These are phyloP conservation scores for Chelonia mydas DNA, from an alignment of 2,797 vertebrate species.

Conservation along the genomic window DNA sequence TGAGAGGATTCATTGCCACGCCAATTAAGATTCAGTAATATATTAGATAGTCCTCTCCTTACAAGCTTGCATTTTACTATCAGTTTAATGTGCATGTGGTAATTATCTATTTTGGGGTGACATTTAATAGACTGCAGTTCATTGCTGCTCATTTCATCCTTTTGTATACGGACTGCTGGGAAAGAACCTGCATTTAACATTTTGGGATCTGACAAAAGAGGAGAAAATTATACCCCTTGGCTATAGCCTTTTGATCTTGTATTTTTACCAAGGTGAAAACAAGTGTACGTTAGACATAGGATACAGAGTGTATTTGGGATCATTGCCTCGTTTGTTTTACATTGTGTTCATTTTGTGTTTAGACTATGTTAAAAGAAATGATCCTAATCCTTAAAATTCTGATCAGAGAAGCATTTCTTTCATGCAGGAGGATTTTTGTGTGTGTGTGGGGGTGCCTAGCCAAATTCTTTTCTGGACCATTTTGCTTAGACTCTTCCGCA, in stretches of 20 bases:
- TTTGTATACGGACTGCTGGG: slow-evolving; percentile 48
- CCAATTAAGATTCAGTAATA: slow-evolving; percentile 61
- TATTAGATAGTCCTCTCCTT: slow-evolving; percentile 42
- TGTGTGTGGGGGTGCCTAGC: rapidly evolving
- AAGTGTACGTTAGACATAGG: background rate
- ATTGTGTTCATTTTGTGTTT: background rate
- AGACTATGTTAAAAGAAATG: background rate
- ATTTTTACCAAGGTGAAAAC: slow-evolving; percentile 67
- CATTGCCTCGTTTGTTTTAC: background rate
- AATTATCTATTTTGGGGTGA: slow-evolving; percentile 80
- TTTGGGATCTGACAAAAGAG: slow-evolving; percentile 67
- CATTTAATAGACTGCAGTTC: slow-evolving; percentile 78
- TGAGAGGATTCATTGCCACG: slow-evolving; percentile 13
- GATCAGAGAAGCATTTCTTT: background rate
- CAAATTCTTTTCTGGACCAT: background rate
- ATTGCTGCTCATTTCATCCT: slow-evolving; percentile 64
- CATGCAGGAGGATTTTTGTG: background rate
- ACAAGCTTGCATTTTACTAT: slow-evolving; percentile 28
- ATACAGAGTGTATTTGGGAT: background rate
- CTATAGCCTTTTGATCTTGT: slow-evolving; percentile 64
- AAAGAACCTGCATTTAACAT: slow-evolving; percentile 65
- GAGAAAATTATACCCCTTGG: slow-evolving; percentile 73
- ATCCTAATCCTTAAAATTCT: background rate
- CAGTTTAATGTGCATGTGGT: slow-evolving; percentile 71
- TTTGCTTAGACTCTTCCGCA: background rate